Base-by-base conservation (phyloP, 2,113 vertebrate species). In the Psammodynastes pulverulentus region DNA sequence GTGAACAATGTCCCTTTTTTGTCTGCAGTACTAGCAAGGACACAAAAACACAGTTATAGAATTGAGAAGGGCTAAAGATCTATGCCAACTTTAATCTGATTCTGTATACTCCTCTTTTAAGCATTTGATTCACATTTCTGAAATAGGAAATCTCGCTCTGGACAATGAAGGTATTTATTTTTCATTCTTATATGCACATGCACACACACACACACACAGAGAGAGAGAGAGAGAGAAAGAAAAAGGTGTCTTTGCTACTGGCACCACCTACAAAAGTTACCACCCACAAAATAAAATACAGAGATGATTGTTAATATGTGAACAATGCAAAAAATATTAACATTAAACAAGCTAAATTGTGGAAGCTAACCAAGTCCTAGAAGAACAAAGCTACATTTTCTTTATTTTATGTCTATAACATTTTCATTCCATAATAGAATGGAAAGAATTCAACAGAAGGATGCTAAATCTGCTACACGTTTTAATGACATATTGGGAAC, bases 311-410 rank as follows among this genome's bases (percentile, higher is more conserved):
- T 87, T 87, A 52, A 49, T 29, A 87, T 23, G 26, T 52, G 23
- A 87, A 26, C 46, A 45, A 91, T 72, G 67, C 43, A 29, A 23
- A 91, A 91, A 86, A 34, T 45, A 87, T 67, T 91, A 91, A 52
- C 23, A 91, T 72, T 87, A n/a, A 67, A 87, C 23, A 91, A 91
- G 62, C 51, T 91, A 91, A 91, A 29, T 67, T 26, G 3, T 67
- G 48, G 48, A 91, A 72, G 91, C 85, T 87, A 67, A 17, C 54
- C 43, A 91, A 56, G 29, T 58, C 43, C n/a, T 34, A 43, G 23
- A 9, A 19, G 56, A 91, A 56, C 85, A 43, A 67, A 91, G 56
- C 12, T 87, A 52, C 21, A 17, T 91, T 87, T 87, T 67, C 48
- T 10, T 87, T 72, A 10, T 72, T 72, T 67, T 51, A 49, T 51